Base-by-base conservation (phyloP, 2,888 invertebrate genomes). In the Drosophila picticornis region DNA sequence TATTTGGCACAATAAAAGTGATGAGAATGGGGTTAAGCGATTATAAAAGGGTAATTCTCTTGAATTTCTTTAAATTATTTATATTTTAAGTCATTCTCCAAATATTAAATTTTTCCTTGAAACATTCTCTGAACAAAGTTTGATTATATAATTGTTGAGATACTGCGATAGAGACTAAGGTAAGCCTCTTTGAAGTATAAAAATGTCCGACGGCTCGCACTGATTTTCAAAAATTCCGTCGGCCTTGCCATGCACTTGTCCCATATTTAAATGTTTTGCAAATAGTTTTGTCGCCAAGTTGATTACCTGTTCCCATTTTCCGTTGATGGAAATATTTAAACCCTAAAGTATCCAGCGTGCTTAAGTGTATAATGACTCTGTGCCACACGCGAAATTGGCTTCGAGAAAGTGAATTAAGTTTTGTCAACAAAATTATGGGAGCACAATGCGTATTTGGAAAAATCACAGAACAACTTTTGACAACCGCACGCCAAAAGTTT, bases 261-360 rank as follows among this genome's bases (percentile, higher is more conserved):
- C 16, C 29, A 27, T 4, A 40, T 10, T 16, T 16, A 0, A 40
- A 57, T 11, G 32, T 40, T 40, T 19, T 40, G 16, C 29, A 31
- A 16, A 5, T 9, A 13, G 3, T 57, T 38, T 29, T 29, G 29
- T 40, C 16, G 16, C 16, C 22, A 22, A 57, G 22, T 3, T 56
- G 32, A 13, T 88, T 88, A 93, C 93, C 93, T 91, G 93, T 93
- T 77, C 93, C 93, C 93, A 93, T 93, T 93, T 93, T 93, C 90
- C 93, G 91, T 72, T 92, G 92, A 90, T 93, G 93, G 92, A 93
- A 93, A 83, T 92, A 93, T 90, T 93, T 93, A 80, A 93, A 93
- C 80, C 93, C 93, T 83, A 93, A 83, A 69, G 93, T 93, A 93
- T 93, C 93, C 93, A 93, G 93, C 85, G 77, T 91, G 93, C 66